Evolutionary conservation across 2,797 vertebrate genomes (phyloP), one percentile per base, ranked within the genome.

Genomic region (Gallirallus australis): DNA sequence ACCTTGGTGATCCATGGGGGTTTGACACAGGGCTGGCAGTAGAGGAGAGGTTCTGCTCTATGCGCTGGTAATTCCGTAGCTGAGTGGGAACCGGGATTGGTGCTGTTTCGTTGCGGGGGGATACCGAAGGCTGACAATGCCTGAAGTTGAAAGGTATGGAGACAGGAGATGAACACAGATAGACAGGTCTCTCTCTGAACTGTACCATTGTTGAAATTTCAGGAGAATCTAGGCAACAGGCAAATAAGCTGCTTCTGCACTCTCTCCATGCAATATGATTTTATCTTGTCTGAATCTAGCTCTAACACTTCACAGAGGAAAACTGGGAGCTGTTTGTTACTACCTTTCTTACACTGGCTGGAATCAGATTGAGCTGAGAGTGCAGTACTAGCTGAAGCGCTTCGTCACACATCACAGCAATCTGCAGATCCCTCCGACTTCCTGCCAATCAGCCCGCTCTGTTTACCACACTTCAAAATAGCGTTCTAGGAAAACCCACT

Each of bases 21-120:
- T 98, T 98, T 70, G 98, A 97, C 37, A 97, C 98, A 0, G 99
- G 99, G 97, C 98, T 99, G 97, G 98, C 99, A 84, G 98, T 98
- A 89, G 99, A 99, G 73, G 98, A 99, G 40, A 99, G 99, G 96
- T 99, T 99, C 98, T 99, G 99, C 50, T 99, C 99, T 69, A 99
- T 99, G 92, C 99, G 99, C 95, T 99, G 99, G 91, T 99, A 99
- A 97, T 99, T 99, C 90, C 99, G 99, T 19, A 99, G 98, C 97
- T 99, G 99, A 9, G 99, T 99, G 80, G 99, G 99, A 72, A 99
- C 99, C 0, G 99, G 99, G 96, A 99, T 99, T 6, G 99, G 99
- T 5, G 98, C 99, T 7, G 99, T 99, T 96, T 99, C 99, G 0
- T 98, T 98, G 77, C 99, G 98, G 20, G 99, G 99, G 21, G 99